phyloP scores from a whole-genome alignment of 2,888 invertebrate genomes.

The Athalia rosae region DNA sequence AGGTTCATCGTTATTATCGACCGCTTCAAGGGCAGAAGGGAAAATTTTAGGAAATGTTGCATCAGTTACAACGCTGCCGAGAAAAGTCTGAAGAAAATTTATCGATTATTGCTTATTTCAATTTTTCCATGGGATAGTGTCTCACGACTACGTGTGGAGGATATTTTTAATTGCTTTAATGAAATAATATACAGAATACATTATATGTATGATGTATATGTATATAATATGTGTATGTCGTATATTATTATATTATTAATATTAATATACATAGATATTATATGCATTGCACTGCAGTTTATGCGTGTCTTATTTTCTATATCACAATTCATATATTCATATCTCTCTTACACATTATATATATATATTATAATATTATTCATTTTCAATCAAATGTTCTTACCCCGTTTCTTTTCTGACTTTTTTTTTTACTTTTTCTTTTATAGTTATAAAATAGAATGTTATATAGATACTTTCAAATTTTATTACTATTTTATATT shows the following conservation, averaged over 20 bases:
- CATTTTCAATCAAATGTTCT: not conserved
- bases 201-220: conserved; percentile 49
- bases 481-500: conserved; percentile 44
- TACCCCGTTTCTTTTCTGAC: conserved; percentile 22
- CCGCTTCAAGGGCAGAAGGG: too few relatives aligned
- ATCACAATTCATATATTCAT: conserved; percentile 62
- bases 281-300: conserved; percentile 52
- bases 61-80: too few relatives aligned
- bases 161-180: conserved; percentile 56
- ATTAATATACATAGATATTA: not conserved
- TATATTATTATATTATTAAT: conserved; percentile 10
- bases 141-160: too few relatives aligned
- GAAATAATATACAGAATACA: conserved; percentile 67
- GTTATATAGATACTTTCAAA: conserved; percentile 59
- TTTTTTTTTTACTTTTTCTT: conserved; percentile 48
- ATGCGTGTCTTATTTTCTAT: conserved; percentile 65
- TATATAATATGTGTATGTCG: conserved; percentile 39
- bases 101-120: too few relatives aligned
- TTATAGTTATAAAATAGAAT: conserved; percentile 53
- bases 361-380: not conserved
- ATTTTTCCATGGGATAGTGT: too few relatives aligned
- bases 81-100: too few relatives aligned
- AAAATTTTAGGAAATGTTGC: too few relatives aligned
- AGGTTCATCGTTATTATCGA: too few relatives aligned
- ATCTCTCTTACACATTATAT: not conserved